Evolutionary conservation across 2,797 vertebrate genomes (phyloP), one percentile per base, ranked within the genome.

Genomic region (Craterocephalus amniculus): DNA sequence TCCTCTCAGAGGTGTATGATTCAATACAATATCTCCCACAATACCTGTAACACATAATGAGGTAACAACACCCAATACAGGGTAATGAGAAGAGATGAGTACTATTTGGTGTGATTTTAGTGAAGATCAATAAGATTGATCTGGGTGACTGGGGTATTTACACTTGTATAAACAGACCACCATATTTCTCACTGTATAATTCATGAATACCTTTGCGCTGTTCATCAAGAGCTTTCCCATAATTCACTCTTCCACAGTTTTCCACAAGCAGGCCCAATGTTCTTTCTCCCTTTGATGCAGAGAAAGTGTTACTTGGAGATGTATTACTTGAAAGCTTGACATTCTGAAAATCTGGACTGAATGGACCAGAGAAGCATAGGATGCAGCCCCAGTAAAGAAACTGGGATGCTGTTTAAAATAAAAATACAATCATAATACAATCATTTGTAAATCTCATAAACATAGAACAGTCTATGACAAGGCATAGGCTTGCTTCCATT

Each of bases 201-300:
- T n/a, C 6, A 24, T 56, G 40, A 63, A 67, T 80, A 96, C 97
- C 97, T 96, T 98, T 98, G 63, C 94, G 94, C 59, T 98, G 97
- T 7, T 94, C 84, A 22, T 97, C 93, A 65, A 98, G 78, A 4
- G 87, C 87, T 78, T 89, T 91, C 12, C 97, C 97, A 0, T 97
- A 99, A 87, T 97, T 98, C 85, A 97, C 97, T 32, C 97, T 93
- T 66, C 97, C 97, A 0, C 96, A 92, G 90, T 99, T 98, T 85
- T 98, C 97, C 29, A 97, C 97, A 78, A 98, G 85, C 35, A 99
- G 90, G 60, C 94, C 93, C 83, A 98, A 86, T 9, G 87, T 89
- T 57, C 91, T 93, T 65, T 94, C 91, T 18, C 93, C 95, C 97
- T 98, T 87, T 24, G 6, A 72, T 12, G 48, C 26, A 83, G 69